Percentiles rank a stretch among this genome's conserved stretches.
phyloP scores from a whole-genome alignment of 2,797 vertebrate genomes.

The Hyperoplus lanceolatus region DNA sequence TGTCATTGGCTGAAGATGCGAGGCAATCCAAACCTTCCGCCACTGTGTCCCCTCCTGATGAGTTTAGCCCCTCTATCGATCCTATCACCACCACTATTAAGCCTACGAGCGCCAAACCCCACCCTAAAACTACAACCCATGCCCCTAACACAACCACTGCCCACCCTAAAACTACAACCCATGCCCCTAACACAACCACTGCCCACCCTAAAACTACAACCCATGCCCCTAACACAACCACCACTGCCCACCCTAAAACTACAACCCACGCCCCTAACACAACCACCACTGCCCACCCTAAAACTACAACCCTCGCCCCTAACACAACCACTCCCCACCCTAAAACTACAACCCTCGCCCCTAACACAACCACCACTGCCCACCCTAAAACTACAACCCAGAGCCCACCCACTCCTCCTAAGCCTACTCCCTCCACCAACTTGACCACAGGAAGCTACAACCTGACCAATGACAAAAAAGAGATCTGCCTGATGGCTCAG shows the following conservation, averaged over 20 bases:
- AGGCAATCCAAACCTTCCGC: conserved; percentile 21
- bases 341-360: too few relatives aligned
- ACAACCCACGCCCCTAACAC: not conserved
- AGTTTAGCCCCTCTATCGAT: not conserved
- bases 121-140: too few relatives aligned
- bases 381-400: not conserved
- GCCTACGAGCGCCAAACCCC: not conserved
- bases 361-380: not conserved
- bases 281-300: not conserved
- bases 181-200: not conserved
- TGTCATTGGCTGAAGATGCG: conserved; percentile 47
- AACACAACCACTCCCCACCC: not conserved
- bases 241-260: not conserved
- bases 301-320: too few relatives aligned
- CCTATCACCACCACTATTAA: not conserved
- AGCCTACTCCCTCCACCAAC: conserved; percentile 64
- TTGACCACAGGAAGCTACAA: conserved; percentile 72
- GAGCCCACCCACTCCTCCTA: not conserved
- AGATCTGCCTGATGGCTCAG: conserved; percentile 61
- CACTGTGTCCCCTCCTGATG: conserved; percentile 26
- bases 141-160: too few relatives aligned
- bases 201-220: not conserved
- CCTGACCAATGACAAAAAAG: rapidly evolving
- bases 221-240: not conserved
- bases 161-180: not conserved